A percentile compares a stretch with the other conserved stretches of the same genome.
Evolutionary conservation across 2,113 vertebrate species (phyloP).

Genomic region (Osmerus mordax): DNA sequence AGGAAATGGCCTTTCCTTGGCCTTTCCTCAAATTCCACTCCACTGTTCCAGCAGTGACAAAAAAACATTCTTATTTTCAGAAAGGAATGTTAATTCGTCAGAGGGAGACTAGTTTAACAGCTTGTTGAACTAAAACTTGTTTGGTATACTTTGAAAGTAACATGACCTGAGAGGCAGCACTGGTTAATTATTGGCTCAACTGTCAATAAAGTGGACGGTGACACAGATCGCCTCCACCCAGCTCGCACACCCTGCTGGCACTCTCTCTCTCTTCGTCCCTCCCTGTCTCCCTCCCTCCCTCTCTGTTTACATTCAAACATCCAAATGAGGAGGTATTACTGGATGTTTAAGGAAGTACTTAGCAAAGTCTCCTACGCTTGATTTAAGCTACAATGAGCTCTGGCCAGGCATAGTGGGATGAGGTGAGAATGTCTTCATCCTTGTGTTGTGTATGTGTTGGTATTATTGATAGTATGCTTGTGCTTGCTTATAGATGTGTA

Average conservation of each 20-base stretch:
- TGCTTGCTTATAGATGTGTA: neutral
- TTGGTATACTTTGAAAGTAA: neutral
- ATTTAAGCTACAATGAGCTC: constrained; percentile 32
- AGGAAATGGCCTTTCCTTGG: constrained; percentile 42
- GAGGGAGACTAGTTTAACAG: too few relatives aligned
- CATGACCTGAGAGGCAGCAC: constrained; percentile 1
- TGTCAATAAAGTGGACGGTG: constrained; percentile 38
- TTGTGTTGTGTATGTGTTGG: neutral
- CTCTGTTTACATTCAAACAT: constrained; percentile 31
- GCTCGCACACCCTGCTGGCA: neutral
- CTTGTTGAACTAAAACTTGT: too few relatives aligned
- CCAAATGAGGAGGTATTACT: constrained; percentile 11
- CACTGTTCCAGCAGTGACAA: constrained; percentile 23
- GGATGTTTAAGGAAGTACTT: constrained; percentile 33
- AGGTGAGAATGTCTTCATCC: constrained; percentile 46
- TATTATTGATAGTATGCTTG: neutral
- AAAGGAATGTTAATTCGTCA: too few relatives aligned
- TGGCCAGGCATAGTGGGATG: constrained; percentile 14
- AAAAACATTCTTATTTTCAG: too few relatives aligned
- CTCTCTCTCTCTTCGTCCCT: neutral
- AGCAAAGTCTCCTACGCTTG: constrained; percentile 34
- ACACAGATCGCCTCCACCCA: neutral
- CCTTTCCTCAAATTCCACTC: constrained; percentile 40
- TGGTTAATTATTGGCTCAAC: constrained; percentile 57
- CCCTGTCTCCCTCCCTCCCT: constrained; percentile 3